Conservation (phyloP, 2,113 vertebrate genomes). For the Dicaeum eximium region DNA sequence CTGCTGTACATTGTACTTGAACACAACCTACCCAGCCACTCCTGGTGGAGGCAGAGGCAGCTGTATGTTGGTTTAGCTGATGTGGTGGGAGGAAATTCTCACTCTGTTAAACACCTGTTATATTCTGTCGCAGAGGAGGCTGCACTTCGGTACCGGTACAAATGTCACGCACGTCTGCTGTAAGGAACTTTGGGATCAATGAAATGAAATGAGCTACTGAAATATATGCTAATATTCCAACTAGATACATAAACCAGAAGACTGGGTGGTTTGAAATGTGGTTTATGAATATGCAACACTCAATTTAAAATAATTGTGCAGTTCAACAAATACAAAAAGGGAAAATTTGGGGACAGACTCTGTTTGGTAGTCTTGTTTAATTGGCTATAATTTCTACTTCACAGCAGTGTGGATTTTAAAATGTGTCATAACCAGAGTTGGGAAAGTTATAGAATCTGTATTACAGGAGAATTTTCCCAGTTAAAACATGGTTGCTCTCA, state of each 20-base stretch:
- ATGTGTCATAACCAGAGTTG: constrained; percentile 38
- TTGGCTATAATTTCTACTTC: constrained; percentile 59
- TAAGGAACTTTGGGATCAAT: constrained; percentile 46
- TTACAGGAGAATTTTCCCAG: neutral
- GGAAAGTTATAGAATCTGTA: constrained; percentile 35
- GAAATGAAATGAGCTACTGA: constrained; percentile 54
- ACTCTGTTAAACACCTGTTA: constrained; percentile 23
- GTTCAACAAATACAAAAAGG: constrained; percentile 62
- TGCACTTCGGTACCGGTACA: neutral
- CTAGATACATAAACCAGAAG: constrained; percentile 63
- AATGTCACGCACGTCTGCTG: neutral
- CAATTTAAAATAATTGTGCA: constrained; percentile 68
- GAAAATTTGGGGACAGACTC: constrained; percentile 49
- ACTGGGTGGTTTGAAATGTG: constrained; percentile 47
- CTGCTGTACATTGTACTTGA: neutral
- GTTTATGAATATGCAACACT: constrained; percentile 66
- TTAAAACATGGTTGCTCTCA: constrained; percentile 11
- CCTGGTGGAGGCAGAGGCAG: neutral
- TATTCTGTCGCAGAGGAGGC: neutral
- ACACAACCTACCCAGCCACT: neutral
- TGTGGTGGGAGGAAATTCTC: constrained; percentile 34
- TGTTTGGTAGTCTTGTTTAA: constrained; percentile 61
- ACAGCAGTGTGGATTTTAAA: constrained; percentile 43
- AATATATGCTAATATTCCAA: constrained; percentile 60
- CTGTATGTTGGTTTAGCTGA: constrained; percentile 42